A percentile compares a stretch with the other conserved stretches of the same genome.
These are phyloP conservation scores for Leucosticte australis DNA, from an alignment of 2,113 vertebrate genomes.

Conservation along the genomic window DNA sequence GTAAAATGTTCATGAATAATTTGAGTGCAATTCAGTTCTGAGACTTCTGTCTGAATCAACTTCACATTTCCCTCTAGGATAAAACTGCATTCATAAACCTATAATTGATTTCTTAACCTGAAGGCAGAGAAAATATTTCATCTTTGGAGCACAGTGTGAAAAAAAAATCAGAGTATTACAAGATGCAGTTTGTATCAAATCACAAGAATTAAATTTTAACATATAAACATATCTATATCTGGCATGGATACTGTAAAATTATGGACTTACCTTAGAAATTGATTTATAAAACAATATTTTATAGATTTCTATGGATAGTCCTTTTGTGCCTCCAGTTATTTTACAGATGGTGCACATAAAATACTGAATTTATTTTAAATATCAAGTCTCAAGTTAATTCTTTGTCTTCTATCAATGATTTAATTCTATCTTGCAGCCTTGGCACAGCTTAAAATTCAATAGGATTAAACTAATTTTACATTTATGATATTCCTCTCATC, in stretches of 20 bases:
- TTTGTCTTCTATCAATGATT: background rate
- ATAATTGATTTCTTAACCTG: background rate
- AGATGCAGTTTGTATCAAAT: background rate
- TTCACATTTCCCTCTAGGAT: background rate
- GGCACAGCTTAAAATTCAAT: background rate
- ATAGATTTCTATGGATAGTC: background rate
- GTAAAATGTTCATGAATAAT: background rate
- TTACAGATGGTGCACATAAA: background rate
- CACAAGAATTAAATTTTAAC: background rate
- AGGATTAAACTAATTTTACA: slow-evolving; percentile 25
- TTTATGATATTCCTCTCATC: slow-evolving; percentile 9
- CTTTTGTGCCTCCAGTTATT: background rate
- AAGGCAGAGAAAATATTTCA: background rate
- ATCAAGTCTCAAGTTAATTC: background rate
- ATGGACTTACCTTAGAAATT: background rate
- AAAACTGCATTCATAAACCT: background rate
- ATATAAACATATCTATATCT: background rate
- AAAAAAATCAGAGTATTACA: background rate
- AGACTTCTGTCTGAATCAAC: background rate
- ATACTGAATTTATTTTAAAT: background rate
- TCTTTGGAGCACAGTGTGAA: background rate
- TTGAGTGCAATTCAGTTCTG: background rate
- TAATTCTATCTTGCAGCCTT: background rate
- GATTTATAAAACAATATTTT: background rate
- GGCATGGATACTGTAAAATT: background rate